Base-by-base conservation (phyloP, 2,113 vertebrate species). In the Malurus cyaneus region DNA sequence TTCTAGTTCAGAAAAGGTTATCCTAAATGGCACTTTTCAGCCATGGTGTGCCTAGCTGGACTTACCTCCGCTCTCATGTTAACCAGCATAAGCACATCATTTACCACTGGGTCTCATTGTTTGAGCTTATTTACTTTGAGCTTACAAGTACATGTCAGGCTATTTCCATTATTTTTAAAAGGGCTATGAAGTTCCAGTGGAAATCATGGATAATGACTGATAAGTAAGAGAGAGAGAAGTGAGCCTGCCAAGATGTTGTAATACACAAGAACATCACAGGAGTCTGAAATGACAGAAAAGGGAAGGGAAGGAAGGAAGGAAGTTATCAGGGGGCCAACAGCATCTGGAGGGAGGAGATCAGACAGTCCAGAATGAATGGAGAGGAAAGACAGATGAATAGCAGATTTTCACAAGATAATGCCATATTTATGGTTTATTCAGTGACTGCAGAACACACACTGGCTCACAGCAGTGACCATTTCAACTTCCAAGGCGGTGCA, bases 111-210 rank as follows among this genome's bases (percentile, higher is more conserved):
- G 34, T 83, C 57, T 85, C 72, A 60, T 83, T 93, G 85, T 92
- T 83, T 77, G 69, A 28, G 7, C 42, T 73, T 95, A 71, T n/a
- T 96, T 95, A 66, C 86, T 93, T 88, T 25, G 46, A 62, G 64
- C 44, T 92, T 77, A 80, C 52, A 80, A 92, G 49, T 71, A 73
- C 31, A 64, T 71, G 52, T 92, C 80, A 88, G 76, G 49, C 92
- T 95, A 86, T 92, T 96, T 94, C 82, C 88, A 90, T 92, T 80
- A 86, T 57, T 92, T 88, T 86, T 93, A 34, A 92, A 93, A 93
- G 79, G n/a, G 32, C 39, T 8, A 3, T 83, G 62, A 87, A 96
- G 64, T 95, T 94, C 53, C 80, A 95, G 1, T 94, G 78, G 88
- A 94, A 94, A 90, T 64, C 64, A 4, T 80, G 82, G 80, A 62